These are phyloP conservation scores for Philereme vetulata DNA, from an alignment of 2,888 invertebrate genomes.

Conservation along the genomic window DNA sequence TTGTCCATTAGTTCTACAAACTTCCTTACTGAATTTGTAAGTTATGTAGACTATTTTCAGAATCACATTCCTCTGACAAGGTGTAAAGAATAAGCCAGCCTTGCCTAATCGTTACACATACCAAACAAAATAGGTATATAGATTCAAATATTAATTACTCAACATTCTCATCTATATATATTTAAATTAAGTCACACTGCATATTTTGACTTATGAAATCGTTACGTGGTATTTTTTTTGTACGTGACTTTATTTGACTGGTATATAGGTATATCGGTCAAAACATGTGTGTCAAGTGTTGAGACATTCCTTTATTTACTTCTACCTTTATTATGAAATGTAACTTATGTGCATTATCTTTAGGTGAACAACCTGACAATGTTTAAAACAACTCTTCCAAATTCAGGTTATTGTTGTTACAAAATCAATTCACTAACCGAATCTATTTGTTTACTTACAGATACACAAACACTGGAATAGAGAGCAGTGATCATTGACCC, in stretches of 20 bases:
- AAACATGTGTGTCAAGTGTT: constrained; percentile 17
- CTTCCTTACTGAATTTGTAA: too few species aligned
- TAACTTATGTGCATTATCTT: constrained; percentile 8
- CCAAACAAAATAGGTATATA: background rate
- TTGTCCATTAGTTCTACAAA: too few species aligned
- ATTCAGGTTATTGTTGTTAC: background rate
- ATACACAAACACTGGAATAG: constrained; percentile 56
- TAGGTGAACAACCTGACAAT: constrained; percentile 3
- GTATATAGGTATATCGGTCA: constrained; percentile 33
- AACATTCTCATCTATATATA: constrained; percentile 20
- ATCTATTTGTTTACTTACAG: constrained; percentile 60
- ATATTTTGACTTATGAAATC: constrained; percentile 24
- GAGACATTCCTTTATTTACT: constrained; percentile 1
- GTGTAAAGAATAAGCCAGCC: background rate
- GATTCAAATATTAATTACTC: constrained; percentile 8
- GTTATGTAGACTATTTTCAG: too few species aligned
- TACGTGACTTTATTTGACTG: constrained; percentile 31
- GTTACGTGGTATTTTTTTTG: constrained; percentile 15
- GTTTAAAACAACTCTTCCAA: background rate
- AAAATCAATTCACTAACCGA: background rate
- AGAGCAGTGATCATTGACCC: constrained; percentile 72
- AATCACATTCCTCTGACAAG: too few species aligned
- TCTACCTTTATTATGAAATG: constrained; percentile 1
- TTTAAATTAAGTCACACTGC: constrained; percentile 25
- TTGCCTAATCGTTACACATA: background rate